Evolutionary conservation across 2,797 vertebrate species (phyloP).

Genomic region (Sebastes cheni): DNA sequence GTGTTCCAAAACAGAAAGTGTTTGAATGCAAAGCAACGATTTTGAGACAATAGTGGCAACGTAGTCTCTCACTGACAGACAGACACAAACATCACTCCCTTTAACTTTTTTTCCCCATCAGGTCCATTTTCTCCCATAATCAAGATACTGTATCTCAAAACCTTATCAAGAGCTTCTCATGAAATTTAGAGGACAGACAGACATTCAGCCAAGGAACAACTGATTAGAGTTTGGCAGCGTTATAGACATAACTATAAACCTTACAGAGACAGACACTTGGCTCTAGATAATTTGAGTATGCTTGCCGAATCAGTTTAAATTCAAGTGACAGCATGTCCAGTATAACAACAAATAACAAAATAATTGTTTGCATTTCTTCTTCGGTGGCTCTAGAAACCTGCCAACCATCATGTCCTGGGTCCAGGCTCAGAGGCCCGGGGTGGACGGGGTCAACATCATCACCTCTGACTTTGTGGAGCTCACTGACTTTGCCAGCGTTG

Average conservation of each 20-base stretch:
- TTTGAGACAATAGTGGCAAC: conserved; percentile 14
- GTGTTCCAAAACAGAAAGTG: conserved; percentile 29
- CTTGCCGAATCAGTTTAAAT: not conserved
- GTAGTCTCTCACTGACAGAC: conserved; percentile 11
- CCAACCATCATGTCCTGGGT: conserved; percentile 96
- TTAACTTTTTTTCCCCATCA: not conserved
- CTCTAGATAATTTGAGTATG: not conserved
- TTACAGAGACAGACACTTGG: conserved; percentile 12
- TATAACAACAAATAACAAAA: not conserved
- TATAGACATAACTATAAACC: conserved; percentile 3
- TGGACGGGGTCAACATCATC: conserved; percentile 95
- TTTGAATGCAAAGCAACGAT: conserved; percentile 23
- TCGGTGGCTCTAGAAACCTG: conserved; percentile 85
- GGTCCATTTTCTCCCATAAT: not conserved
- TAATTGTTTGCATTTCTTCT: not conserved
- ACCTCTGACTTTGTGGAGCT: conserved; percentile 99
- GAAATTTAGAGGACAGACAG: not conserved
- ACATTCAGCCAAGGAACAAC: conserved; percentile 1
- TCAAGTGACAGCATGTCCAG: not conserved
- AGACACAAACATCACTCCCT: conserved; percentile 15
- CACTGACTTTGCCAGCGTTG: conserved; percentile 93
- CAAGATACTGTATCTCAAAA: not conserved
- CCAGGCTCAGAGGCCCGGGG: conserved; percentile 90
- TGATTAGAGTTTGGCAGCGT: not conserved
- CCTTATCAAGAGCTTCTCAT: not conserved